These are phyloP conservation scores for Oscheius sp. DNA, from an alignment of 2,888 invertebrate genomes.

Conservation along the genomic window DNA sequence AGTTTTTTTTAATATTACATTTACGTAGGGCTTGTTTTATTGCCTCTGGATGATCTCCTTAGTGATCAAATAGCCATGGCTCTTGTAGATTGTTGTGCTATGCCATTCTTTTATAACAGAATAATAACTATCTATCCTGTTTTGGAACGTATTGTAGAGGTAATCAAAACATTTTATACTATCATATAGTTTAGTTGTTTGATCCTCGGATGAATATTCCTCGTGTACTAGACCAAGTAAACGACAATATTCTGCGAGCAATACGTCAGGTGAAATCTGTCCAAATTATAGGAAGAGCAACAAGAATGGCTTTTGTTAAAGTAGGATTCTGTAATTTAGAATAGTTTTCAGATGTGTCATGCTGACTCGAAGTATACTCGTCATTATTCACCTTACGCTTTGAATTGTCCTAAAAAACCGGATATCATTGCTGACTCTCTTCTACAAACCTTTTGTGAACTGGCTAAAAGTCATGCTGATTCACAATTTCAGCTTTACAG, in stretches of 20 bases:
- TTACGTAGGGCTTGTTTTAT: not conserved
- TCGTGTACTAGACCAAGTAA: not conserved
- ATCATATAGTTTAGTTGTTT: not conserved
- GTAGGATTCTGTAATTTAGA: not conserved
- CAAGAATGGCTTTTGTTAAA: conserved; percentile 11
- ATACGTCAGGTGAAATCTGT: conserved; percentile 1
- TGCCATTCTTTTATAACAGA: conserved; percentile 6
- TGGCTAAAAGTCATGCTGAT: conserved; percentile 4
- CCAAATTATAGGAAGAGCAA: conserved; percentile 2
- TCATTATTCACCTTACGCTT: not conserved
- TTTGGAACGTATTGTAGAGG: conserved; percentile 6
- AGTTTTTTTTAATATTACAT: not conserved
- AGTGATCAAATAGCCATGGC: conserved; percentile 21
- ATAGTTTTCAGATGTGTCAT: not conserved
- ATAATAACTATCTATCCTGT: not conserved
- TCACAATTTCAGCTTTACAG: conserved; percentile 1
- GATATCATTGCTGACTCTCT: not conserved
- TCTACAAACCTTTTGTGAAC: conserved; percentile 22
- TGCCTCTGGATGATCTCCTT: conserved; percentile 11
- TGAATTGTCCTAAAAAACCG: not conserved
- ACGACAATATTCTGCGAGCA: conserved; percentile 2
- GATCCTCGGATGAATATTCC: conserved; percentile 10
- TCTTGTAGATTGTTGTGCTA: conserved; percentile 9
- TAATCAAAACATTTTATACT: too few species aligned
- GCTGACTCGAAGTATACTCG: not conserved